phyloP scores from a whole-genome alignment of 2,797 vertebrate genomes.

The Poliocrania exsul region DNA sequence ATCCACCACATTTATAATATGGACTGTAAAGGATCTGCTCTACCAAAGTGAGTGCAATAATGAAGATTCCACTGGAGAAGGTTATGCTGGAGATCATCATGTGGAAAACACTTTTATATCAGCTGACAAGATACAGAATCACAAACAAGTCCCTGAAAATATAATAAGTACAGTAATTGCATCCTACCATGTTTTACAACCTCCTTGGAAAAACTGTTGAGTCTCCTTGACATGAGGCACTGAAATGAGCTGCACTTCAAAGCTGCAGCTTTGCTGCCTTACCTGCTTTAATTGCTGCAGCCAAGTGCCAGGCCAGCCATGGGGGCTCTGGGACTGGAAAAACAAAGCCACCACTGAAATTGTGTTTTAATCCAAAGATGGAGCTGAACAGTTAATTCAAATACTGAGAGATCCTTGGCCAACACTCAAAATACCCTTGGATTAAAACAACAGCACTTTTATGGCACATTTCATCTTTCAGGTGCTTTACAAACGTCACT shows the following conservation, averaged over 20 bases:
- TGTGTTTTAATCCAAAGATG: not conserved
- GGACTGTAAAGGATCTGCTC: not conserved
- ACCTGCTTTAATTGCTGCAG: not conserved
- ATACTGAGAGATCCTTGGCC: not conserved
- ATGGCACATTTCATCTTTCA: not conserved
- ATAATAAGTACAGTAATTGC: not conserved
- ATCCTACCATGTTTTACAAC: not conserved
- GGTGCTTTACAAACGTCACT: not conserved
- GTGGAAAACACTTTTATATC: not conserved
- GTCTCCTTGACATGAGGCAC: not conserved
- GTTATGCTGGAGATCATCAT: not conserved
- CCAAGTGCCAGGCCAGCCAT: not conserved
- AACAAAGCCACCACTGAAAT: not conserved
- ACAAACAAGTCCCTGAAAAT: not conserved
- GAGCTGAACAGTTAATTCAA: not conserved
- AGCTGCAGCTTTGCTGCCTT: not conserved
- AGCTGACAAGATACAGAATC: not conserved
- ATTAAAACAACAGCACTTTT: not conserved
- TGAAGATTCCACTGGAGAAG: not conserved
- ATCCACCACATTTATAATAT: not conserved
- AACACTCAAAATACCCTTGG: not conserved
- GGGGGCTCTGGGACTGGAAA: not conserved
- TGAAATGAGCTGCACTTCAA: not conserved
- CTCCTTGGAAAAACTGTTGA: not conserved
- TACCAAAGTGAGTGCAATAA: not conserved